Percentiles rank a stretch among this genome's conserved stretches.
Conservation (phyloP, 1,140 invertebrate species). For the Drosophila grimshawi region DNA sequence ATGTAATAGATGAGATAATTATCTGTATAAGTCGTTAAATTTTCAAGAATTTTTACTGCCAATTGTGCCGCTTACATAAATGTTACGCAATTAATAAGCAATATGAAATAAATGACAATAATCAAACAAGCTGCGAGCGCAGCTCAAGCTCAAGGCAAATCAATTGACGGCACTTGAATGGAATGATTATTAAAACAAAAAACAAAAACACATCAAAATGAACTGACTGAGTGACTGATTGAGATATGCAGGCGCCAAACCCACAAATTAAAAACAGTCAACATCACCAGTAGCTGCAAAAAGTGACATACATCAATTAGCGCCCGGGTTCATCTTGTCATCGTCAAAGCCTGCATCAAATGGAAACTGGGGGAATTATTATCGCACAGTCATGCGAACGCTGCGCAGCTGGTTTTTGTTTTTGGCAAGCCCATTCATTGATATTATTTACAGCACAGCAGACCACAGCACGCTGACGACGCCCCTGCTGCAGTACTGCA, state of each 20-base stretch:
- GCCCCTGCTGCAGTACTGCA: conserved; percentile 25
- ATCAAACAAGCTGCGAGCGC: neutral
- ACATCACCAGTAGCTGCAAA: conserved; percentile 14
- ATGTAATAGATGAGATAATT: conserved; percentile 32
- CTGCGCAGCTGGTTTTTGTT: conserved; percentile 21
- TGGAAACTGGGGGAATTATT: neutral
- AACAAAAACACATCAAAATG: conserved; percentile 8
- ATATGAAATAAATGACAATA: conserved; percentile 1
- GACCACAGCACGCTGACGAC: neutral
- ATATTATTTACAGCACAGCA: conserved; percentile 21
- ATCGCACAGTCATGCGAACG: conserved; percentile 11
- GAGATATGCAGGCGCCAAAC: conserved; percentile 33
- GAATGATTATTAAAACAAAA: conserved; percentile 2
- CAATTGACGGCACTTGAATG: conserved; percentile 16
- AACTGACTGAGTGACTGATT: conserved; percentile 34
- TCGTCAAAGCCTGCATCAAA: conserved; percentile 11
- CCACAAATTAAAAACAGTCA: conserved; percentile 16
- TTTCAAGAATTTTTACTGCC: neutral
- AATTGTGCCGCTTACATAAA: conserved; percentile 6
- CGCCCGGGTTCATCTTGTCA: conserved; percentile 20
- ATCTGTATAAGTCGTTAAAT: conserved; percentile 14
- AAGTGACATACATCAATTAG: conserved; percentile 41
- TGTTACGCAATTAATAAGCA: neutral
- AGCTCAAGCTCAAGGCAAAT: conserved; percentile 52
- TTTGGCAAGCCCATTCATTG: conserved; percentile 33